phyloP scores from a whole-genome alignment of 1,140 invertebrate species.

The Pseudomyrmex pallidus region DNA sequence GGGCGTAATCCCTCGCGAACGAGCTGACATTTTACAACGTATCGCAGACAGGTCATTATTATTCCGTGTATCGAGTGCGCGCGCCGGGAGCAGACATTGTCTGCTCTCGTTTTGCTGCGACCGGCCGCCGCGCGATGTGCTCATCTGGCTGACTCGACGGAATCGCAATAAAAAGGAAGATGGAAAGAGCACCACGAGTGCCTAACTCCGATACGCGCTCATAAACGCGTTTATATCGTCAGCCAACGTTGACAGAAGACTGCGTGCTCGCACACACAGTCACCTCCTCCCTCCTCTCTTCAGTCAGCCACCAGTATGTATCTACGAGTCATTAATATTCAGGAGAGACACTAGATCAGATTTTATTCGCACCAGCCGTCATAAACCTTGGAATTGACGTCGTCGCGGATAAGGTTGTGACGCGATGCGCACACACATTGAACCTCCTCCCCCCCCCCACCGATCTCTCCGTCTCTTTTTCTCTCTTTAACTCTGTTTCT shows the following conservation, averaged over 20 bases:
- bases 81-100: conserved; percentile 31
- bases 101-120: conserved; percentile 15
- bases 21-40: conserved; percentile 56
- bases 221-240: conserved; percentile 72
- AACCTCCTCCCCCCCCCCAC: no score
- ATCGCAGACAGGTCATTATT: conserved; percentile 59
- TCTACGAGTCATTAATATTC: conserved; percentile 74
- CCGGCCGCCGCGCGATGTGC: not conserved
- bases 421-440: not conserved
- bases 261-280: conserved; percentile 1
- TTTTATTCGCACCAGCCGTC: conserved; percentile 76
- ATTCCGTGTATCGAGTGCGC: conserved; percentile 54
- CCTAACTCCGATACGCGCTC: conserved; percentile 63
- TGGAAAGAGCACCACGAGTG: conserved; percentile 31
- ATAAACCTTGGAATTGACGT: conserved; percentile 71
- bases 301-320: not conserved
- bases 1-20: conserved; percentile 52
- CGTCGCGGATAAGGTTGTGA: conserved; percentile 61
- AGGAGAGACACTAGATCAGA: conserved; percentile 75
- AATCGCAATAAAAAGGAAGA: conserved; percentile 47
- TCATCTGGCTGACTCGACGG: conserved; percentile 43
- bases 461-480: not conserved
- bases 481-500: not conserved
- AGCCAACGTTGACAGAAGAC: not conserved
- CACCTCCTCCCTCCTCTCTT: not conserved